Evolutionary conservation across 2,113 vertebrate genomes (phyloP), one percentile per base, ranked within the genome.

Genomic region (Morone chrysops): DNA sequence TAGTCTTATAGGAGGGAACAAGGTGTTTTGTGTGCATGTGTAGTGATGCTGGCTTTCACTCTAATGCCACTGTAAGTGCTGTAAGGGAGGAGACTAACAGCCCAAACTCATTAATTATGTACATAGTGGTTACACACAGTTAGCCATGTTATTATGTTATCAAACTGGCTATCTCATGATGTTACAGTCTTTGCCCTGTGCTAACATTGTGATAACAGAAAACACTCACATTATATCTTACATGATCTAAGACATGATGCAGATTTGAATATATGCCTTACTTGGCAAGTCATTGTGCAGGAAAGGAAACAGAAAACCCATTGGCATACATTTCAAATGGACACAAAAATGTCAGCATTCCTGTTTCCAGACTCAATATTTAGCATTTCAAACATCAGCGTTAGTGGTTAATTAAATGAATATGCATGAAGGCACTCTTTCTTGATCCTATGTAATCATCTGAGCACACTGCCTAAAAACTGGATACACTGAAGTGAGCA

Each of bases 371-470:
- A 48, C 14, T 4, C 1, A 0, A 38, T 68, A 48, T 76, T 69
- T 40, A 60, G 74, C 62, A 70, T 76, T 86, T 84, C 60, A 82
- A n/a, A 82, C 66, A 69, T 62, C 47, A 25, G n/a, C 61, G 65
- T 87, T 83, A 83, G 79, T 62, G 57, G 62, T 54, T 84, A 80
- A 62, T 74, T 53, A 2, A 67, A 77, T 80, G 50, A 83, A 71
- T 69, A 83, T 86, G 78, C 71, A 86, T 84, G 60, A 84, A 83
- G 87, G 69, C 84, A 85, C 73, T 84, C 82, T 36, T n/a, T 85
- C 72, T 51, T 71, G 62, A 77, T 43, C 51, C 12, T 69, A 22
- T 60, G 61, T 57, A 36, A 87, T 79, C 70, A 78, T 68, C 45
- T 25, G 71, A 81, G 74, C 12, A 11, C 66, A 57, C 62, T 40